These are phyloP conservation scores for Phaethornis superciliosus DNA, from an alignment of 2,113 vertebrate genomes.

Conservation along the genomic window DNA sequence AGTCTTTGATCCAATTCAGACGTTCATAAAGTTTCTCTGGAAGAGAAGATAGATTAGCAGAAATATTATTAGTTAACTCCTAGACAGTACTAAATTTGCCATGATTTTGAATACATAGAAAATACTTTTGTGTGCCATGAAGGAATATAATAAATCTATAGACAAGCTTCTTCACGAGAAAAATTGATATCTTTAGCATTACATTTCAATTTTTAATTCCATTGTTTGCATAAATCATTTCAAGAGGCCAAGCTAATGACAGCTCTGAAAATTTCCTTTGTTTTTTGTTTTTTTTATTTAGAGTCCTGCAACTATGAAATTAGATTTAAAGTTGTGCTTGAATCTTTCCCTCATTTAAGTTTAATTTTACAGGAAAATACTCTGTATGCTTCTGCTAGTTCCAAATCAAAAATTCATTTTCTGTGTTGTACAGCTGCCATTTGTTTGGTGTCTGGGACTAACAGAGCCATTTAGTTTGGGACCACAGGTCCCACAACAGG, in stretches of 20 bases:
- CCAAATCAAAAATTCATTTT: neutral
- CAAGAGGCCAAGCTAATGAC: neutral
- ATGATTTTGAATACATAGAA: conserved; percentile 38
- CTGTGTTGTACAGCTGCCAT: neutral
- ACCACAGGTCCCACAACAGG: neutral
- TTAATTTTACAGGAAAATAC: neutral
- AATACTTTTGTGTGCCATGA: conserved; percentile 10
- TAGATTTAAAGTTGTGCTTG: neutral
- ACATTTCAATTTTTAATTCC: neutral
- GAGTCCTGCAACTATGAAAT: conserved; percentile 31
- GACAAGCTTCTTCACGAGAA: conserved; percentile 2
- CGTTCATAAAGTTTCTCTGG: conserved; percentile 21
- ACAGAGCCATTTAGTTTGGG: neutral
- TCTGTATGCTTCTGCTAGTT: neutral
- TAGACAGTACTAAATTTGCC: conserved; percentile 32
- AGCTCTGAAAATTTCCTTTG: neutral
- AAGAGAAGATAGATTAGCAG: conserved; percentile 45
- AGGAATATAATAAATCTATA: conserved; percentile 51
- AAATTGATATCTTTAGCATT: neutral
- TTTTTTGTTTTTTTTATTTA: neutral
- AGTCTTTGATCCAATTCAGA: conserved; percentile 67
- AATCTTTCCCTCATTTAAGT: neutral
- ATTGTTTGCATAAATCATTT: neutral
- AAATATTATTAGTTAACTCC: conserved; percentile 41
- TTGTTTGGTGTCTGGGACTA: neutral